These are phyloP conservation scores for Trachemys scripta DNA, from an alignment of 2,113 vertebrate genomes.

Conservation along the genomic window DNA sequence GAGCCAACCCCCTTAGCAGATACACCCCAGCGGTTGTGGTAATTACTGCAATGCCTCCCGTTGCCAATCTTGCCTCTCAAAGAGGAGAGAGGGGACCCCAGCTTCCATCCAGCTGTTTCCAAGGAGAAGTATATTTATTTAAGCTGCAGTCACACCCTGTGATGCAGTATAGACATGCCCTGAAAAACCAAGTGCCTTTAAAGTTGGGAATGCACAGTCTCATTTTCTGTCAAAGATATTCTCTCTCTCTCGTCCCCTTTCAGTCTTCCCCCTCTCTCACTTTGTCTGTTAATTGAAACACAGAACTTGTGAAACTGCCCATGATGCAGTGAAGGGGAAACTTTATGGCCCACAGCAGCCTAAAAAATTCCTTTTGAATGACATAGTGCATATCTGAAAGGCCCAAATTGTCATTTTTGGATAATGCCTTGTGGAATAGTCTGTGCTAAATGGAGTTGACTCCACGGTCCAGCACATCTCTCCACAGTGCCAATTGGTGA, in stretches of 20 bases:
- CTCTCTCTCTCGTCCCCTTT: not conserved
- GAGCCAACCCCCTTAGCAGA: not conserved
- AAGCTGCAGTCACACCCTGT: not conserved
- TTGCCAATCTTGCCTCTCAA: not conserved
- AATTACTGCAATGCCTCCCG: not conserved
- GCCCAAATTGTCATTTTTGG: not conserved
- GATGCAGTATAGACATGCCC: not conserved
- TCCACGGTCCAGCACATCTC: not conserved
- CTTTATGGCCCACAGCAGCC: not conserved
- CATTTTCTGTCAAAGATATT: not conserved
- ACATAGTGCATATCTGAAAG: not conserved
- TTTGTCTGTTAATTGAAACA: conserved; percentile 17
- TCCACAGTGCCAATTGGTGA: not conserved
- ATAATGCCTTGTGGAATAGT: conserved; percentile 11
- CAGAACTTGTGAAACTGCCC: not conserved
- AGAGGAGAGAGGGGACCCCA: not conserved
- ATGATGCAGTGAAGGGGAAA: not conserved
- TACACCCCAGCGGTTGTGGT: not conserved
- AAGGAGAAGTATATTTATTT: not conserved
- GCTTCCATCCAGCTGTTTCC: not conserved
- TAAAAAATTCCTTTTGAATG: not conserved
- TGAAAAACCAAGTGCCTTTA: not conserved
- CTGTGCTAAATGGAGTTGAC: not conserved
- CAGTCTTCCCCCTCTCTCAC: not conserved
- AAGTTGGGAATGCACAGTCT: not conserved